These are phyloP conservation scores for Lasiurus cinereus DNA, from an alignment of 2,113 vertebrate genomes.

Conservation along the genomic window DNA sequence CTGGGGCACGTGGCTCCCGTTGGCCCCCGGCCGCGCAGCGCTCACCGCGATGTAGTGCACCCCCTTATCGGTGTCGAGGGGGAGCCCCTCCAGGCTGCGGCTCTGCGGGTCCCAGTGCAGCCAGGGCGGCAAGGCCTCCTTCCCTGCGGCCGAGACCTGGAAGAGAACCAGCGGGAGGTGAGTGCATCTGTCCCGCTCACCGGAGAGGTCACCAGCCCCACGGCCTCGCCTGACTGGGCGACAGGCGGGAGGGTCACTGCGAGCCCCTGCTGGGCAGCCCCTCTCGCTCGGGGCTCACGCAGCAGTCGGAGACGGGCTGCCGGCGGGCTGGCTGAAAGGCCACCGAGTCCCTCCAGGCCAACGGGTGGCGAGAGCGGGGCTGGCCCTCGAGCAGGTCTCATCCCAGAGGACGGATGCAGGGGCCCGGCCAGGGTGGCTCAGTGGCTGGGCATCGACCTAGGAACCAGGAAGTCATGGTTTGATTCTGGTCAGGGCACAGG, in stretches of 20 bases:
- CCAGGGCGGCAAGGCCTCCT: constrained; percentile 94
- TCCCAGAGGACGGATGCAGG: neutral
- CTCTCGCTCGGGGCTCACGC: neutral
- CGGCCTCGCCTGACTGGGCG: neutral
- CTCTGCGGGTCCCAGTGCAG: constrained; percentile 92
- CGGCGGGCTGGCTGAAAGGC: neutral
- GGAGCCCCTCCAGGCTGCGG: constrained; percentile 93
- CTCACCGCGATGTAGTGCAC: constrained; percentile 94
- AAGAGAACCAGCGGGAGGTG: constrained; percentile 56
- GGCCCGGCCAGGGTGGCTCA: too few relatives aligned
- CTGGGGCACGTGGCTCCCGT: constrained; percentile 88
- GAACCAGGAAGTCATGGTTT: too few relatives aligned
- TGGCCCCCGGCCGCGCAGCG: constrained; percentile 87
- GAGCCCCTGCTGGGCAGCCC: neutral
- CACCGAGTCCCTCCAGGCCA: neutral
- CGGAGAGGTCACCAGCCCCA: neutral
- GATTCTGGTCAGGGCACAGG: too few relatives aligned
- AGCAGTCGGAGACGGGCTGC: neutral
- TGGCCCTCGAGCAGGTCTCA: neutral
- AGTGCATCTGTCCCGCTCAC: neutral
- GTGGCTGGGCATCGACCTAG: too few relatives aligned
- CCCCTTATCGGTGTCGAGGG: constrained; percentile 96
- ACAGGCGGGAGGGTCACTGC: neutral
- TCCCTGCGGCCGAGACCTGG: constrained; percentile 93
- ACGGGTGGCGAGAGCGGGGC: neutral